Base-by-base conservation (phyloP, 2,888 invertebrate genomes). In the Adineta ricciae region DNA sequence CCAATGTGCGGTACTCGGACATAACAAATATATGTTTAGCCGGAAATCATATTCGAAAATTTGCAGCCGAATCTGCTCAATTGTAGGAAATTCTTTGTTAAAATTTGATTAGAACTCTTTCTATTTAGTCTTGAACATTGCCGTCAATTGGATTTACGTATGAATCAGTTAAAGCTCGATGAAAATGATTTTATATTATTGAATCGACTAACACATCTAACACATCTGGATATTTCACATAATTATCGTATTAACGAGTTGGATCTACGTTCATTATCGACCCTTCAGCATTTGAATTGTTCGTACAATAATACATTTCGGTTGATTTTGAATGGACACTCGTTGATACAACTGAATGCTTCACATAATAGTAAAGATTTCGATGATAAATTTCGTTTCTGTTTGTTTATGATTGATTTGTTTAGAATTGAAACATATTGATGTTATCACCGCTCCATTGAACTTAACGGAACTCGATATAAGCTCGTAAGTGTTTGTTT, bases 221-320 rank as follows among this genome's bases (percentile, higher is more conserved):
- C 90, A 9, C 90, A 91, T 87, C 86, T 91, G 78, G 91, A 91
- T 87, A 88, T 91, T 50, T 87, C 91, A 8, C 91, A 91, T 87
- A 91, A 91, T 87, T 84, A 87, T 54, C 78, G 41, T 38, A 87
- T 88, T 49, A 27, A 50, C 19, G 27, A 36, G 38, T 19, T 91
- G 52, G 91, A 91, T 87, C 88, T 91, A 49, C 88, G 91, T 36
- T 88, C 89, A 73, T 86, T 91, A 24, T 87, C 88, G 78, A 88
- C 88, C 50, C 87, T 91, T 87, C 89, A 91, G 88, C 90, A 90
- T 86, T 87, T 91, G 50, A 90, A 90, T 87, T 91, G 90, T 88
- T 90, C 91, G 86, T 88, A 91, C 11, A 90, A 91, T 86, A 88
- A 88, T 49, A 88, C 91, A 86, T 88, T 88, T 72, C 88, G 88